A percentile compares a stretch with the other conserved stretches of the same genome.
Conservation (phyloP, 2,113 vertebrate species). For the Lasiurus cinereus region DNA sequence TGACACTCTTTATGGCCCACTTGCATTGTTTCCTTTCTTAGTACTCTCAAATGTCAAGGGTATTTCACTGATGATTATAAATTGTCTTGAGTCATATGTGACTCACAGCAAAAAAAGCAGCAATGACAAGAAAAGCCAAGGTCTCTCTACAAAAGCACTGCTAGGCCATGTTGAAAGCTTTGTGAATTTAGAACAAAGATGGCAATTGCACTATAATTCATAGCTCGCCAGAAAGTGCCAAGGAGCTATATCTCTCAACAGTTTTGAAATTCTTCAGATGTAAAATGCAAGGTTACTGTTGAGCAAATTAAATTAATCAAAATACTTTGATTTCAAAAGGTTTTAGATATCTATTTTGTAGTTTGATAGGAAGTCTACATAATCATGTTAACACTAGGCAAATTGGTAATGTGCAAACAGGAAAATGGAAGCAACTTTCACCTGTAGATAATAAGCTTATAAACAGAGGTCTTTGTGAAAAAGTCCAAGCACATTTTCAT, state of each 20-base stretch:
- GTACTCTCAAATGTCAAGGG: slow-evolving; percentile 65
- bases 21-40: slow-evolving; percentile 11
- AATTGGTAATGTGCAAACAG: background rate
- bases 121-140: slow-evolving; percentile 59
- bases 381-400: background rate
- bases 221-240: background rate
- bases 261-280: background rate
- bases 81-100: slow-evolving; percentile 42
- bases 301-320: slow-evolving; percentile 13
- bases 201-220: background rate
- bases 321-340: slow-evolving; percentile 23
- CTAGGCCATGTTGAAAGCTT: background rate
- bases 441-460: background rate
- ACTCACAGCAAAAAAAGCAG: background rate
- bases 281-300: slow-evolving; percentile 40
- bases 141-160: background rate
- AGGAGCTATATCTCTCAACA: background rate
- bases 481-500: background rate
- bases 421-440: background rate
- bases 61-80: slow-evolving; percentile 59
- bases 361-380: background rate
- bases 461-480: background rate
- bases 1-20: background rate
- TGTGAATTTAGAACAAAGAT: background rate
- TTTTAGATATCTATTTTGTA: background rate